Base-by-base conservation (phyloP, 2,888 invertebrate genomes). In the Epinotia ramella region DNA sequence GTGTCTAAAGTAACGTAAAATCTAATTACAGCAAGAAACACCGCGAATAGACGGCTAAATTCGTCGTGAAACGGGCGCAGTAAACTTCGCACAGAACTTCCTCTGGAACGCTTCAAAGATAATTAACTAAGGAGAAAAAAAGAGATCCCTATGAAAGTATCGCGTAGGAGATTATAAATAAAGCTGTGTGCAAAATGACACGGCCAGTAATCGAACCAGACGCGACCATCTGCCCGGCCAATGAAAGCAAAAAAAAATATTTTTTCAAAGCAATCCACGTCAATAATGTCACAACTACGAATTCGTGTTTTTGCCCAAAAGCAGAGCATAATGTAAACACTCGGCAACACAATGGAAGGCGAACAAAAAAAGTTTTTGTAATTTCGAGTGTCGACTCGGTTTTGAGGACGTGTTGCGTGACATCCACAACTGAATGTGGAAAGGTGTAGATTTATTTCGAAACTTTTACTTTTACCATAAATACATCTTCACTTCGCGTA, bases 211-310 rank as follows among this genome's bases (percentile, higher is more conserved):
- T 92, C 90, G 92, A 89, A 88, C 82, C 88, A 82, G 92, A 90
- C 92, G 85, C 82, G 86, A 90, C 92, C 92, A 93, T 93, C 92
- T 93, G 93, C 91, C 84, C 83, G 81, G 81, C 80, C 85, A 82
- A 83, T 83, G 83, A 80, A 80, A 80, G 80, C 83, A 91, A 92
- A 93, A 91, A 89, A 85, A 85, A 83, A 83, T 84, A 81, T 84
- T 85, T 84, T 87, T 87, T 87, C 86, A 81, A 81, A 85, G 86
- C 89, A 91, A 92, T 92, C 89, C 89, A 89, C 90, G 88, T 91
- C 91, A 91, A 91, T 91, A 90, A 89, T 88, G 91, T 92, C 91
- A 91, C 91, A 91, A 91, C 86, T 88, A 81, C 78, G 83, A 85
- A 87, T 86, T 84, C 81, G 83, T 86, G 87, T 88, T 88, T 87